A percentile compares a stretch with the other conserved stretches of the same genome.
These are phyloP conservation scores for Ochotona curzoniae DNA, from an alignment of 2,113 vertebrate species.

Conservation along the genomic window DNA sequence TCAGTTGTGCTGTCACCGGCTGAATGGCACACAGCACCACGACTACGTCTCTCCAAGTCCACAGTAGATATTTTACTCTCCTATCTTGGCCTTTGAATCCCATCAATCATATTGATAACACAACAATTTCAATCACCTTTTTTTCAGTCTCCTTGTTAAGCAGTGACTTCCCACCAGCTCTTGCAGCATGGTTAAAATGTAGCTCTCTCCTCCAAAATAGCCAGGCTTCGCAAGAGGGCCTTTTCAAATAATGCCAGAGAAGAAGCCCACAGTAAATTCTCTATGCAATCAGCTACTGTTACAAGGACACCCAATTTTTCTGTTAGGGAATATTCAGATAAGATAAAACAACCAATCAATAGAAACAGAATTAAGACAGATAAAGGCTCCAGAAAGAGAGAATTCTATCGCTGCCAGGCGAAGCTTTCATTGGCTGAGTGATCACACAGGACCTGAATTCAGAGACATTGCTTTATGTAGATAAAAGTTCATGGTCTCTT, in stretches of 20 bases:
- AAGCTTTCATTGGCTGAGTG: background rate
- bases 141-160: background rate
- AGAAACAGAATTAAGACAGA: slow-evolving; percentile 3
- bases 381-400: background rate
- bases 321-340: background rate
- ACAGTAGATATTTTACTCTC: background rate
- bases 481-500: background rate
- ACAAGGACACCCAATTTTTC: background rate
- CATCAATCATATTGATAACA: background rate
- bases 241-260: slow-evolving; percentile 2
- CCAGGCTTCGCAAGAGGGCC: background rate
- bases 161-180: background rate
- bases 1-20: background rate
- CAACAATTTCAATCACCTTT: background rate
- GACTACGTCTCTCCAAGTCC: background rate
- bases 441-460: background rate
- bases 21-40: background rate
- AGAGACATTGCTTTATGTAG: background rate
- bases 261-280: slow-evolving; percentile 28
- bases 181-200: background rate
- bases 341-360: background rate
- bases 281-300: background rate
- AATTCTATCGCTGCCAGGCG: background rate
- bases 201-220: background rate
- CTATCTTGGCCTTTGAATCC: background rate